Percentiles rank a stretch among this genome's conserved stretches.
Evolutionary conservation across 2,888 invertebrate species (phyloP).

Genomic region (Drosophila anomelani): DNA sequence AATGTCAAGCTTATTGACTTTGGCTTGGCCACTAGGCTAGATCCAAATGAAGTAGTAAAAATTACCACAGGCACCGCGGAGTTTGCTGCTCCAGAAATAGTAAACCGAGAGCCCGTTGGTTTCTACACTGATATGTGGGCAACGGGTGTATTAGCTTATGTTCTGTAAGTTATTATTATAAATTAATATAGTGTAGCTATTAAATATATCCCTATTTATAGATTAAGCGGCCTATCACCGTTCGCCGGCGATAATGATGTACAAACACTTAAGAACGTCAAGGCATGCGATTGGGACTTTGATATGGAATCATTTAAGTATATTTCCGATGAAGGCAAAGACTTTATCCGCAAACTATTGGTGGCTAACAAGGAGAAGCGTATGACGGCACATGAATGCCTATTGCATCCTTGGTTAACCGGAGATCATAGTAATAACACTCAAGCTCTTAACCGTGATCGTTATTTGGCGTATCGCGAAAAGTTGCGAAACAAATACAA

Average conservation of each 20-base stretch:
- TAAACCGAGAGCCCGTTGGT: slow-evolving; percentile 98
- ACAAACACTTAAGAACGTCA: slow-evolving; percentile 98
- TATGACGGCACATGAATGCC: slow-evolving; percentile 98
- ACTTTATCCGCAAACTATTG: slow-evolving; percentile 97
- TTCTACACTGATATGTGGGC: slow-evolving; percentile 99
- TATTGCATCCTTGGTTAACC: slow-evolving; percentile 97
- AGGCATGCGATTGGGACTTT: slow-evolving; percentile 99
- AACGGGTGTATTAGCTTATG: slow-evolving; percentile 98
- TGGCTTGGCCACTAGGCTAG: slow-evolving; percentile 98
- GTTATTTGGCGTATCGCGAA: slow-evolving; percentile 95
- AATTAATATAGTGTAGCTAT: background rate
- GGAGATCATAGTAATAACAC: slow-evolving; percentile 92
- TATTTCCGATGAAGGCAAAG: slow-evolving; percentile 98
- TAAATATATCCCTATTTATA: slow-evolving; percentile 80
- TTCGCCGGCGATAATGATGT: slow-evolving; percentile 99
- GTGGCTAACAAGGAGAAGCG: slow-evolving; percentile 98
- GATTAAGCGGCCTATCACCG: slow-evolving; percentile 98
- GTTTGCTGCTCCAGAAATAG: slow-evolving; percentile 99
- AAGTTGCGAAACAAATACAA: slow-evolving; percentile 93
- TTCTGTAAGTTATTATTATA: slow-evolving; percentile 90
- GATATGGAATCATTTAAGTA: slow-evolving; percentile 97
- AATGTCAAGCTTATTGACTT: slow-evolving; percentile 99
- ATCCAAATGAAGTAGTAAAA: slow-evolving; percentile 99
- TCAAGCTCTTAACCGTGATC: slow-evolving; percentile 91
- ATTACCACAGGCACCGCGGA: slow-evolving; percentile 99